These are phyloP conservation scores for Octopus sinensis DNA, from an alignment of 1,140 invertebrate genomes.

Conservation along the genomic window DNA sequence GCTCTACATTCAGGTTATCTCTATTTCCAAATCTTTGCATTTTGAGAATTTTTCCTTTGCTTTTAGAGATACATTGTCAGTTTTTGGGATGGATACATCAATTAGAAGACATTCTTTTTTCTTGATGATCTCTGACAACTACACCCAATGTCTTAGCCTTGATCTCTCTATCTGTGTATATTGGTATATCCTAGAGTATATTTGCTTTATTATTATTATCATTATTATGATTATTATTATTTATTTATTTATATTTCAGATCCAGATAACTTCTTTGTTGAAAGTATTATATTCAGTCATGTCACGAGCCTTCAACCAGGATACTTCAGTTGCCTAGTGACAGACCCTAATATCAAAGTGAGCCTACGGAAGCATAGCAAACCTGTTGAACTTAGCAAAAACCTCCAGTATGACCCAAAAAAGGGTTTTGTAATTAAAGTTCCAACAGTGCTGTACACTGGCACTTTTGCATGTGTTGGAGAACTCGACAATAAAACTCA, in stretches of 20 bases:
- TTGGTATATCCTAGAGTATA: too few species aligned
- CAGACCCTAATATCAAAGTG: slow-evolving; percentile 32
- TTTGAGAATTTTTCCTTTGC: too few species aligned
- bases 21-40: too few species aligned
- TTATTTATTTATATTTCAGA: slow-evolving; percentile 28
- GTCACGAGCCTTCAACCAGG: slow-evolving; percentile 18
- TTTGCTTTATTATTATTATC: too few species aligned
- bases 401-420: slow-evolving; percentile 32
- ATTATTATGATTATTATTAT: too few species aligned
- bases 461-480: slow-evolving; percentile 27
- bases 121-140: too few species aligned
- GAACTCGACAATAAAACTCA: slow-evolving; percentile 8
- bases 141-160: too few species aligned
- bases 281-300: slow-evolving; percentile 4
- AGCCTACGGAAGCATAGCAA: slow-evolving; percentile 16
- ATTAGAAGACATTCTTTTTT: too few species aligned
- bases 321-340: slow-evolving; percentile 28
- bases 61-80: too few species aligned
- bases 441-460: slow-evolving; percentile 27
- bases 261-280: slow-evolving; percentile 26
- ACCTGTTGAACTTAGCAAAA: background rate
- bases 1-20: too few species aligned
- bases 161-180: too few species aligned
- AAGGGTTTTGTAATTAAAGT: slow-evolving; percentile 30
- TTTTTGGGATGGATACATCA: too few species aligned